Base-by-base conservation (phyloP, 1,140 invertebrate genomes). In the Helicoverpa armigera region DNA sequence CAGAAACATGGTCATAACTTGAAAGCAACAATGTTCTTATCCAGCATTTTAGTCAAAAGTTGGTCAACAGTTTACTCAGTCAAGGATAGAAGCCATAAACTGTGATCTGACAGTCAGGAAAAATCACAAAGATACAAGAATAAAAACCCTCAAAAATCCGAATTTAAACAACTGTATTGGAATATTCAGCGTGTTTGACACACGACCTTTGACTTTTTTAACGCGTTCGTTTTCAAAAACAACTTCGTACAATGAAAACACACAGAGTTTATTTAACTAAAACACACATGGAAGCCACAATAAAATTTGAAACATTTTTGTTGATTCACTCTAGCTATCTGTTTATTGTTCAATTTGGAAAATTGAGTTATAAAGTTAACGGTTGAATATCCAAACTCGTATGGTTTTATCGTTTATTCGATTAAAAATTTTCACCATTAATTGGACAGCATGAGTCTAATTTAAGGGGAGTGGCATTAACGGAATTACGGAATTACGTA, bases 401-500 rank as follows among this genome's bases (percentile, higher is more conserved):
- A 50, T 58, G 48, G 70, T 43, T 67, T 81, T 75, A 79, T 60
- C n/a, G 73, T 60, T 83, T 58, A 85, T 85, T 54, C 78, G 69
- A 83, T 84, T 87, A 53, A 85, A 86, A 83, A 83, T 84, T 84
- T 82, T 80, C 80, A 73, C 78, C 77, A 85, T 84, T 84, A 86
- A 87, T 87, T 85, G 80, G 83, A 70, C 60, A 82, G 83, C 79
- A 78, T 9, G 65, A 83, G 79, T 81, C 69, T 77, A 72, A 84
- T 84, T 83, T 83, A 78, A 80, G 72, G 60, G 58, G 81, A 85
- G 80, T 80, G 80, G 76, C 83, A 86, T 91, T 87, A 92, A 87
- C 84, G 79, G 81, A 88, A 89, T 91, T 90, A 89, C 85, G 77
- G 73, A 87, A 89, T 85, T 86, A 87, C 82, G 83, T 79, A 86